Base-by-base conservation (phyloP, 1,140 invertebrate genomes). In the Philopotamus ludificatus region DNA sequence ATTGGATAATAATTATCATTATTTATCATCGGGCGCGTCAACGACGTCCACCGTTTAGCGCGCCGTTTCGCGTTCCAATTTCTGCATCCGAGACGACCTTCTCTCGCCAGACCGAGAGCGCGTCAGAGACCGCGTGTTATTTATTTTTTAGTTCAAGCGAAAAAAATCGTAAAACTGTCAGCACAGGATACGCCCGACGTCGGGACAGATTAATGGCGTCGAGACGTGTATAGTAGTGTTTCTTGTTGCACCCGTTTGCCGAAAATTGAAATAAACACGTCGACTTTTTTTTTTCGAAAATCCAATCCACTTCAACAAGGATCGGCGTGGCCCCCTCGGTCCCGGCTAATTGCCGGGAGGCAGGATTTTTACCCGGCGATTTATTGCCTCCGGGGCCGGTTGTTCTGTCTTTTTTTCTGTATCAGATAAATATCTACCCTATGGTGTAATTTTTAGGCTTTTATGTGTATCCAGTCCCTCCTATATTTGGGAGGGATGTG, bases 131-230 rank as follows among this genome's bases (percentile, higher is more conserved):
- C n/a, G 2, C 42, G 42, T 44, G 3, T 3, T 44, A 15, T 44
- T 44, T 44, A 3, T 58, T 23, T 54, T 28, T 28, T 26, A 60
- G 44, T 7, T 18, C 1, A 4, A 18, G 25, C 8, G 23, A 28
- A 47, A 60, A 25, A 47, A 60, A 47, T 15, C 25, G 42, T 60
- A 4, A 45, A 34, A 18, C 51, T 66, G 68, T 70, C 68, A 70
- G 53, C 68, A 45, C 67, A 62, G 59, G 64, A 62, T 66, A 61
- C 42, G 42, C 23, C 51, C 58, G 68, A 47, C 63, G 62, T 64
- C 63, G 60, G 66, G 68, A 70, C 68, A 70, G 64, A 70, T 70
- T 66, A 66, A 70, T 70, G 68, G 55, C 55, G 68, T 63, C 68
- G 63, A 63, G 67, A 65, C 67, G 51, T 51, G 60, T 42, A 49